A percentile compares a stretch with the other conserved stretches of the same genome.
These are phyloP conservation scores for Petromus typicus DNA, from an alignment of 2,113 vertebrate species.

Conservation along the genomic window DNA sequence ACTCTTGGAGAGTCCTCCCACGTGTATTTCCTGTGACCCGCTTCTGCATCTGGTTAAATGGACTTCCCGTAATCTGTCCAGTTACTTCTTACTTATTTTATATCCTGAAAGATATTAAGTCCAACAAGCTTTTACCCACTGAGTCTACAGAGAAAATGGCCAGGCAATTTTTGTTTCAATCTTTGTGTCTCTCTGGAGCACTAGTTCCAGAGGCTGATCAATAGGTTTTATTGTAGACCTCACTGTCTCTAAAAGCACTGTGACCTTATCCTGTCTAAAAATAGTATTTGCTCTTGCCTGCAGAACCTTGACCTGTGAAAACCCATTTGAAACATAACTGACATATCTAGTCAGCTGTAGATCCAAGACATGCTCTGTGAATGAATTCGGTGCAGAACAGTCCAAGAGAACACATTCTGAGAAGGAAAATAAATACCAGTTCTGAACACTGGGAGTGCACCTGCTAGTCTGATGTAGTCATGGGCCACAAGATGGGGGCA, in stretches of 20 bases:
- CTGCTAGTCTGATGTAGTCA: background rate
- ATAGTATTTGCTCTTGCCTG: constrained; percentile 90
- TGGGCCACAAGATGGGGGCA: background rate
- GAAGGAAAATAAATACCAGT: constrained; percentile 65
- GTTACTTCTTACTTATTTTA: constrained; percentile 85
- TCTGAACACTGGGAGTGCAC: constrained; percentile 55
- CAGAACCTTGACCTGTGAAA: constrained; percentile 92
- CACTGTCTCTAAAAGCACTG: constrained; percentile 90
- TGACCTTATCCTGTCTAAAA: constrained; percentile 92
- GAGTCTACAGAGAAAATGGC: constrained; percentile 84
- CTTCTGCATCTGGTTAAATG: constrained; percentile 83
- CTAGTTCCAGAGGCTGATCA: constrained; percentile 91
- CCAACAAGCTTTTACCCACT: constrained; percentile 89
- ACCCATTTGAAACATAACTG: constrained; percentile 92
- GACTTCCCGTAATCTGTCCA: constrained; percentile 78
- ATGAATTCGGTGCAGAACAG: constrained; percentile 68
- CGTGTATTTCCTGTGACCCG: constrained; percentile 64
- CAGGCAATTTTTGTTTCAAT: constrained; percentile 91
- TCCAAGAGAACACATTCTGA: constrained; percentile 52
- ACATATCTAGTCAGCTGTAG: constrained; percentile 89
- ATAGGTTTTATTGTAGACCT: constrained; percentile 93
- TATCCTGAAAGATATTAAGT: constrained; percentile 90
- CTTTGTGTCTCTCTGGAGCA: constrained; percentile 87
- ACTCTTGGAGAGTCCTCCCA: background rate
- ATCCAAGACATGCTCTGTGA: constrained; percentile 84